phyloP scores from a whole-genome alignment of 2,113 vertebrate species.

The Crotalus tigris region DNA sequence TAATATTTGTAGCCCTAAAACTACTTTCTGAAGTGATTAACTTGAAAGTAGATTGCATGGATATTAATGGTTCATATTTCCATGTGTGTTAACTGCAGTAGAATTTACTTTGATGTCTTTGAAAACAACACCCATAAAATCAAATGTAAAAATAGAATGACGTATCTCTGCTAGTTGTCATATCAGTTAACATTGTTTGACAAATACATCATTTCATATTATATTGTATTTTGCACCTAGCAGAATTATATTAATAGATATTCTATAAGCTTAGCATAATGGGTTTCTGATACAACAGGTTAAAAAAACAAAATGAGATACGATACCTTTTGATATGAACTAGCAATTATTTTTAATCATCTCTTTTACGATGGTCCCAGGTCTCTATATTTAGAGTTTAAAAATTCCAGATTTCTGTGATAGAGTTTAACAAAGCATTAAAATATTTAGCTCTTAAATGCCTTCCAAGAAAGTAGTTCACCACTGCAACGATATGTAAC shows the following conservation, averaged over 20 bases:
- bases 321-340: background rate
- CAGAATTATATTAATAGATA: background rate
- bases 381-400: background rate
- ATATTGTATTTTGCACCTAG: background rate
- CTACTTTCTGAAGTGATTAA: background rate
- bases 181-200: conserved; percentile 28
- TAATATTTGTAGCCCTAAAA: conserved; percentile 7
- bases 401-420: background rate
- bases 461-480: background rate
- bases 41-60: conserved; percentile 26
- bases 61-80: conserved; percentile 30
- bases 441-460: background rate
- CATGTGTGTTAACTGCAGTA: conserved; percentile 4
- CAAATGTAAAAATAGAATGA: conserved; percentile 17
- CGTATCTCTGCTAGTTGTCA: conserved; percentile 19
- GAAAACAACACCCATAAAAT: conserved; percentile 25
- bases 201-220: conserved; percentile 2
- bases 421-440: background rate
- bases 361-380: background rate
- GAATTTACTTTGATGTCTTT: conserved; percentile 12
- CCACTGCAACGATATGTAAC: background rate
- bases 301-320: background rate
- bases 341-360: background rate
- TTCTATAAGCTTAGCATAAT: background rate
- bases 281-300: background rate